Percentiles rank a stretch among this genome's conserved stretches.
These are phyloP conservation scores for Ophiothrix spiculata DNA, from an alignment of 35 echinoderm and acorn worm species.

Conservation along the genomic window DNA sequence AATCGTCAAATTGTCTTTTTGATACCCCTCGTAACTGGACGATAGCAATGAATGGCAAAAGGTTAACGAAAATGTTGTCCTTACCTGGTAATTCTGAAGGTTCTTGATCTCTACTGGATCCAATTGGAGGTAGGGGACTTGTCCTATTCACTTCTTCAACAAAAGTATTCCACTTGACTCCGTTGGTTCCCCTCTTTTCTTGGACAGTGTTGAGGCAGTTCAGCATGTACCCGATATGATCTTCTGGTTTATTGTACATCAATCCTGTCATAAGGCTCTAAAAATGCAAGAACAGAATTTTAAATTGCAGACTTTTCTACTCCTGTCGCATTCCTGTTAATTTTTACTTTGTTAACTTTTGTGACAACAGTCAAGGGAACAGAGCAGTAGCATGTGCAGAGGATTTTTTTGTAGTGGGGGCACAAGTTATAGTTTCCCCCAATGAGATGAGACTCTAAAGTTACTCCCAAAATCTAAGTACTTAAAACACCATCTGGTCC, in stretches of 20 bases:
- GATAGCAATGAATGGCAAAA: too few relatives aligned
- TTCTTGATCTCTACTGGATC: slow-evolving; percentile 36
- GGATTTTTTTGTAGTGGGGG: too few relatives aligned
- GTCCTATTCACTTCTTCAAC: slow-evolving; percentile 61
- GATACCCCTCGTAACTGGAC: too few relatives aligned
- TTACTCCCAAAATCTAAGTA: too few relatives aligned
- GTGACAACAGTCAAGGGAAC: background rate
- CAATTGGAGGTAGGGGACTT: slow-evolving; percentile 79
- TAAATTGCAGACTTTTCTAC: background rate
- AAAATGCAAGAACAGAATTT: background rate
- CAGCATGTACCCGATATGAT: slow-evolving; percentile 77
- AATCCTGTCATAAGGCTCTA: slow-evolving; percentile 97
- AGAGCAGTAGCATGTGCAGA: background rate
- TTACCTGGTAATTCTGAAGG: slow-evolving; percentile 53
- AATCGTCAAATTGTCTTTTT: too few relatives aligned
- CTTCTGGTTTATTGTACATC: slow-evolving; percentile 92
- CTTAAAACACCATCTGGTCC: too few relatives aligned
- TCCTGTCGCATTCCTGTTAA: background rate
- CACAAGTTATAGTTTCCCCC: too few relatives aligned
- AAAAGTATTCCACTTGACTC: slow-evolving; percentile 77
- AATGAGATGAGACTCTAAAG: too few relatives aligned
- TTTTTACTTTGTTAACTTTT: background rate
- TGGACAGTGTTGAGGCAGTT: slow-evolving; percentile 58
- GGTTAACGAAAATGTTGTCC: too few relatives aligned
- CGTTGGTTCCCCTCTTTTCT: background rate